Conservation (phyloP, 2,888 invertebrate species). For the Macroteleia sp. region DNA sequence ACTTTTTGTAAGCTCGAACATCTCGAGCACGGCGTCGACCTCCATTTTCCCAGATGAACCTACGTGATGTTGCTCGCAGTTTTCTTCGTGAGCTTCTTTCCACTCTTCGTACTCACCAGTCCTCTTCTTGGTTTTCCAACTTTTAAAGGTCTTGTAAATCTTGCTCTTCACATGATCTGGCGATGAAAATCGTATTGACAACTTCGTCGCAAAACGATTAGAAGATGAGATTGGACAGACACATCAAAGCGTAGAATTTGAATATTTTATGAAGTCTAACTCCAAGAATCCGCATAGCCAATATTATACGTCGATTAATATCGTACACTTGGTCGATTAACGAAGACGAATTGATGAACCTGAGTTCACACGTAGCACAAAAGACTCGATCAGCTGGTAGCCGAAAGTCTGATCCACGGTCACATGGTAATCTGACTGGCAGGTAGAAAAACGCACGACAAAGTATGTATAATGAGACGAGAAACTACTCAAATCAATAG, state of each 20-base stretch:
- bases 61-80: conserved; percentile 1
- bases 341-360: conserved; percentile 62
- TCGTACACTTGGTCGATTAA: conserved; percentile 62
- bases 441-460: too few species aligned
- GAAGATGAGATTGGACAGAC: conserved; percentile 54
- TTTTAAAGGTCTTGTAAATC: background rate
- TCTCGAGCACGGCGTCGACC: background rate
- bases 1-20: background rate
- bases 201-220: too few species aligned
- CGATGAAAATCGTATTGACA: background rate
- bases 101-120: conserved; percentile 1
- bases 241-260: conserved; percentile 61
- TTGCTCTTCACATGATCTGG: background rate
- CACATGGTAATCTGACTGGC: background rate
- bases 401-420: background rate
- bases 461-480: too few species aligned
- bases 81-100: background rate
- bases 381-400: conserved; percentile 54
- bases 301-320: conserved; percentile 63
- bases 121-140: background rate
- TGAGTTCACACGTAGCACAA: too few species aligned
- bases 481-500: too few species aligned
- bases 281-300: conserved; percentile 56
- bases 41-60: conserved; percentile 10
- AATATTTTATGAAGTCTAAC: conserved; percentile 62